Conservation (phyloP, 2,797 vertebrate genomes). For the Podarcis siculus region DNA sequence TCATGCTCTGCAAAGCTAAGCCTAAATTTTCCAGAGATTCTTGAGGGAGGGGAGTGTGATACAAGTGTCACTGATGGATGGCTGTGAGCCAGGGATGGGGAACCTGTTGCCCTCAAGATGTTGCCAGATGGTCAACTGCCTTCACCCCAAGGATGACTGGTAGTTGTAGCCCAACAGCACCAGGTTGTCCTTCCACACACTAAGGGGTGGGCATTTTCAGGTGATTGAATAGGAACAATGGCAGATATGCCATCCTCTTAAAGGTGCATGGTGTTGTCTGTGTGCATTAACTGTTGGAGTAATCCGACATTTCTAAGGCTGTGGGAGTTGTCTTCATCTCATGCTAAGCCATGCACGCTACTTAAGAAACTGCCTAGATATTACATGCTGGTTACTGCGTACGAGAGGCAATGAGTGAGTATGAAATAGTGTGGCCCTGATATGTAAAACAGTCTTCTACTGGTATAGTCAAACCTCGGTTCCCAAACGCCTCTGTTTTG, state of each 20-base stretch:
- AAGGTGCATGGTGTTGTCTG: background rate
- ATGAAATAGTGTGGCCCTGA: background rate
- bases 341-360: background rate
- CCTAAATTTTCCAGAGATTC: background rate
- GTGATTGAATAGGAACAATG: background rate
- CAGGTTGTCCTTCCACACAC: background rate
- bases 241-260: background rate
- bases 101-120: background rate
- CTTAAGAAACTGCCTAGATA: background rate
- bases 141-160: background rate
- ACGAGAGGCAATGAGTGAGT: background rate
- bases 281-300: background rate
- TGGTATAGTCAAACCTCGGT: no score
- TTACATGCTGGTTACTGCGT: background rate
- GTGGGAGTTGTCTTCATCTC: background rate
- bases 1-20: no score
- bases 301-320: background rate
- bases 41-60: background rate
- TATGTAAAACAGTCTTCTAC: no score
- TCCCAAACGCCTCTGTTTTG: no score
- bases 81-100: no score
- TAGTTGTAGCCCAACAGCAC: background rate
- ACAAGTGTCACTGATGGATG: background rate
- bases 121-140: background rate
- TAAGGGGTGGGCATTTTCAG: background rate